Evolutionary conservation across 2,113 vertebrate species (phyloP).

Genomic region (Lasiurus borealis): DNA sequence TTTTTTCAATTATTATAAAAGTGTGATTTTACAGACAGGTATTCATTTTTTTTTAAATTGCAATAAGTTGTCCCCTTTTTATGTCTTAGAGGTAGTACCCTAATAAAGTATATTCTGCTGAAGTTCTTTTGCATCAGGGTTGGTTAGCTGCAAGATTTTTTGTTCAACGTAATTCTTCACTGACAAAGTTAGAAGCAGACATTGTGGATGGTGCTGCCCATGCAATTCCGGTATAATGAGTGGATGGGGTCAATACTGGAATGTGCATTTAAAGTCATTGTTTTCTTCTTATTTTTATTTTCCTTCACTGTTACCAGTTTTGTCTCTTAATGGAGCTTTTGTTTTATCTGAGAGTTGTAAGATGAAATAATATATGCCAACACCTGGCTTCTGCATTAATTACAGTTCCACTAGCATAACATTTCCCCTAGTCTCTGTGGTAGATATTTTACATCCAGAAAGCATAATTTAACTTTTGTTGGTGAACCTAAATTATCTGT

Average conservation of each 20-base stretch:
- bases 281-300: constrained; percentile 41
- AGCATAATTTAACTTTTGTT: background rate
- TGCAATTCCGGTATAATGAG: background rate
- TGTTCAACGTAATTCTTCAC: background rate
- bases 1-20: constrained; percentile 13
- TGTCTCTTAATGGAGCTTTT: background rate
- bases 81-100: background rate
- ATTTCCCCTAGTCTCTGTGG: background rate
- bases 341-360: constrained; percentile 22
- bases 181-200: background rate
- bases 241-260: background rate
- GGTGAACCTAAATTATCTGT: background rate
- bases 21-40: background rate
- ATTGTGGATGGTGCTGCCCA: background rate
- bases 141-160: constrained; percentile 13
- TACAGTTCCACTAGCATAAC: background rate
- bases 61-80: background rate
- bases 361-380: background rate
- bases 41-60: background rate
- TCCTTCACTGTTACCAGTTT: background rate
- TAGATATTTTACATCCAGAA: background rate
- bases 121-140: background rate
- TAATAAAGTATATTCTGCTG: background rate
- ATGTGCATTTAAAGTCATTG: background rate
- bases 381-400: background rate